Evolutionary conservation across 1,140 invertebrate genomes (phyloP), one percentile per base, ranked within the genome.

Genomic region (Brachionus manjavacas): DNA sequence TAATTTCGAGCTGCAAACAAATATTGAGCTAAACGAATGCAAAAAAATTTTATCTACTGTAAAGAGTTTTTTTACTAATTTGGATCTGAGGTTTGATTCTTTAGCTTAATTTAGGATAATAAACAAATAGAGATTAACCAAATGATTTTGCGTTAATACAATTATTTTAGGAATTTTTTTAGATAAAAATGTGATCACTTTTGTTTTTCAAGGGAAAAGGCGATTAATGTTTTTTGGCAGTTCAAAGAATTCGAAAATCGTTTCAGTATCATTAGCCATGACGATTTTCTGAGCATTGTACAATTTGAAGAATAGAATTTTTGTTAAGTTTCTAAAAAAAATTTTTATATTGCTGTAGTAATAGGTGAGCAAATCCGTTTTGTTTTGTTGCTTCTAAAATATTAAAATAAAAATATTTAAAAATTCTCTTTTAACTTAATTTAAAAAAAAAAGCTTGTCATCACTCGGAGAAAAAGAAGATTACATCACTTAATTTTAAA

Each of bases 231-330:
- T 14, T 74, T 43, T n/a, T 74, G 31, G 39, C 70, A 74, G 43
- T 74, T 74, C 20, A 74, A 74, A 74, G 70, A 74, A 16, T 74
- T 74, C 43, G 70, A 74, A 16, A 74, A 74, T 11, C 31, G 70
- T 11, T 74, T 74, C 20, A 23, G 35, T 9, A 20, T 43, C 9
- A 74, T 74, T 12, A 16, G 46, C 20, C 35, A 74, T n/a, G 8
- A 43, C 2, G 31, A 41, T 43, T 74, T 74, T 43, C n/a, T 74
- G 8, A 20, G n/a, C 20, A 23, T 74, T 41, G n/a, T 74, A 43
- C n/a, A 60, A 20, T 60, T 43, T 14, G 2, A 41, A 74, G 9
- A 16, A 68, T 14, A 68, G 20, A 35, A 68, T 28, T n/a, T 66
- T 66, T 66, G n/a, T 16, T 9, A 66, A 25, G 25, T 1, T 28